Percentiles rank a stretch among this genome's conserved stretches.
phyloP scores from a whole-genome alignment of 2,888 invertebrate genomes.

The Agriotes lineatus region DNA sequence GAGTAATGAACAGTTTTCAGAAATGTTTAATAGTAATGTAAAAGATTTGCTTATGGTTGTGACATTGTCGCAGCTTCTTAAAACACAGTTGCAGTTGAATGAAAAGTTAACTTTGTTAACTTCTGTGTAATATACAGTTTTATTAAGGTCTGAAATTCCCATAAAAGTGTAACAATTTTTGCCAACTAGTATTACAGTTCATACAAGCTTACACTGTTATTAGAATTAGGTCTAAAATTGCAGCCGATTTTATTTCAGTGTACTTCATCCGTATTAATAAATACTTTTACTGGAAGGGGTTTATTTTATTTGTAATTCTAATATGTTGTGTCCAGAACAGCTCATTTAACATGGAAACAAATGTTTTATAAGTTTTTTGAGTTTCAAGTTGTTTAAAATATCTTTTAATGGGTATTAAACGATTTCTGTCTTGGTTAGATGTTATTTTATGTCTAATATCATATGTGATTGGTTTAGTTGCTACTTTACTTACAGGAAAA shows the following conservation, averaged over 20 bases:
- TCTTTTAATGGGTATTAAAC: no score
- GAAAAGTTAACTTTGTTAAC: slow-evolving; percentile 93
- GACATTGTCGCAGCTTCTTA: slow-evolving; percentile 94
- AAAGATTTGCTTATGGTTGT: slow-evolving; percentile 98
- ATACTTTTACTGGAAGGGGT: no score
- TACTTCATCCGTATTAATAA: no score
- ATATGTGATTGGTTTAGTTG: no score
- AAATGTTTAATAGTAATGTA: slow-evolving; percentile 95
- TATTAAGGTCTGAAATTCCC: background rate
- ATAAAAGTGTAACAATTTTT: background rate
- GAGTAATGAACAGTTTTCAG: slow-evolving; percentile 89
- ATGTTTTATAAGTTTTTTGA: no score
- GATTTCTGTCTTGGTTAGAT: no score
- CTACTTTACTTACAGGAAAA: no score
- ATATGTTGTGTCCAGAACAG: no score
- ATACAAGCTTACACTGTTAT: background rate
- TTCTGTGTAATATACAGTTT: slow-evolving; percentile 65
- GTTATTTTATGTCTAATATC: no score
- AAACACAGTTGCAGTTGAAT: slow-evolving; percentile 95
- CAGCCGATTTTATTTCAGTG: background rate
- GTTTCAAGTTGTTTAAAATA: no score
- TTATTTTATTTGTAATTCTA: no score
- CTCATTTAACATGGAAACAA: no score
- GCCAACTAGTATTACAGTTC: background rate
- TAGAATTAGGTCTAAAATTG: slow-evolving; percentile 3